Evolutionary conservation across 1,140 invertebrate species (phyloP), one percentile per base, ranked within the genome.

Genomic region (Drosophila obscura): DNA sequence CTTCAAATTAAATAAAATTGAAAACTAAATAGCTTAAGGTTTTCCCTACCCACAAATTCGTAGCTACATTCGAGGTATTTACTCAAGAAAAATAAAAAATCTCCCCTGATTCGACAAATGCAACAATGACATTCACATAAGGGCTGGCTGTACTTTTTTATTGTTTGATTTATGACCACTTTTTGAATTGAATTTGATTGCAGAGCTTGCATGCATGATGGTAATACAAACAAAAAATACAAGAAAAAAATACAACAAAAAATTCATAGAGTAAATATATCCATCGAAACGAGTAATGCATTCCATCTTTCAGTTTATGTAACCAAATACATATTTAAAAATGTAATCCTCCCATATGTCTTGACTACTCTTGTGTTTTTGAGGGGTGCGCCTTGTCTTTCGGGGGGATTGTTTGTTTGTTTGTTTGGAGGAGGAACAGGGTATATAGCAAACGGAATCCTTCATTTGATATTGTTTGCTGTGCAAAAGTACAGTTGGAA

Each of bases 121-220:
- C 22, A 24, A 24, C 31, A 31, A 31, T 9, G 0, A 9, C 31
- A 31, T 3, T 9, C 8, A 4, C 9, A 9, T 11, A 44, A 53
- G 9, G 41, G 35, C 22, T 43, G 41, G 28, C 65, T 65, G 41
- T 50, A 58, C 52, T 57, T 48, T 39, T 48, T 74, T 65, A 74
- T 74, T 63, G 52, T 41, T 57, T 49, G 50, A 66, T 75, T 75
- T 67, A 75, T 53, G 55, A 26, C 44, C 26, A 43, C 35, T 55
- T 73, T 49, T 57, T 57, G 16, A 69, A 69, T 35, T 68, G 45
- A n/a, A 58, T 49, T 69, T 68, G 56, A 69, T 69, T 57, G 51
- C 66, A 57, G 52, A 74, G 56, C 72, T 43, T 45, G 55, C 72
- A 75, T 65, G 71, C 73, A 59, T 68, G 57, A 49, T 50, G 67